Conservation (phyloP, 2,113 vertebrate genomes). For the Corythornis vintsioides region DNA sequence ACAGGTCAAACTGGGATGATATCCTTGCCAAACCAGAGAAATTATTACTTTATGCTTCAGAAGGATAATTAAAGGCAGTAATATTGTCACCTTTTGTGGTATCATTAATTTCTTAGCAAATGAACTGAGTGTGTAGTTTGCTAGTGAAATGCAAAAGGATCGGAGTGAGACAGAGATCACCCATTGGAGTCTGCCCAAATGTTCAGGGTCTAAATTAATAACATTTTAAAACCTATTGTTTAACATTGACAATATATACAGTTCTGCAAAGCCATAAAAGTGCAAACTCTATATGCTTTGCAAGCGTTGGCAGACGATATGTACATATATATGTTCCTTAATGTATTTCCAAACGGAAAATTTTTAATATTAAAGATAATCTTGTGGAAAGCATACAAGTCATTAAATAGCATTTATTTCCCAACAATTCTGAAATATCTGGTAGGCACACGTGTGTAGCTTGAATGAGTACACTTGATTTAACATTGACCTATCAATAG, state of each 20-base stretch:
- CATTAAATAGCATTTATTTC: background rate
- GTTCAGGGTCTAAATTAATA: background rate
- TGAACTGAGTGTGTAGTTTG: background rate
- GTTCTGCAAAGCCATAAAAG: background rate
- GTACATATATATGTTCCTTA: background rate
- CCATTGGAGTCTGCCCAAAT: background rate
- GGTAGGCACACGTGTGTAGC: background rate
- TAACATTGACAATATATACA: background rate
- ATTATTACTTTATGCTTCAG: background rate
- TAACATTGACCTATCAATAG: background rate
- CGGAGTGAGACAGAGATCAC: background rate
- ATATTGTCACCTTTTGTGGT: background rate
- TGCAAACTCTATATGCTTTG: background rate
- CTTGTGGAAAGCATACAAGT: background rate
- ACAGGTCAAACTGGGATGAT: background rate
- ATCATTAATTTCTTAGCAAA: background rate
- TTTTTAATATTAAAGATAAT: background rate
- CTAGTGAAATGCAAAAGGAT: background rate
- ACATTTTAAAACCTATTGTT: background rate
- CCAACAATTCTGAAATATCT: background rate
- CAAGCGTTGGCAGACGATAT: background rate
- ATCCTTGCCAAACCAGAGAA: background rate
- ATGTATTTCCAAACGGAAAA: background rate
- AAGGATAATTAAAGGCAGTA: background rate
- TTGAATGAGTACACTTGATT: background rate